Evolutionary conservation across 2,797 vertebrate species (phyloP).

Genomic region (Lepidocolaptes lacrymiger): DNA sequence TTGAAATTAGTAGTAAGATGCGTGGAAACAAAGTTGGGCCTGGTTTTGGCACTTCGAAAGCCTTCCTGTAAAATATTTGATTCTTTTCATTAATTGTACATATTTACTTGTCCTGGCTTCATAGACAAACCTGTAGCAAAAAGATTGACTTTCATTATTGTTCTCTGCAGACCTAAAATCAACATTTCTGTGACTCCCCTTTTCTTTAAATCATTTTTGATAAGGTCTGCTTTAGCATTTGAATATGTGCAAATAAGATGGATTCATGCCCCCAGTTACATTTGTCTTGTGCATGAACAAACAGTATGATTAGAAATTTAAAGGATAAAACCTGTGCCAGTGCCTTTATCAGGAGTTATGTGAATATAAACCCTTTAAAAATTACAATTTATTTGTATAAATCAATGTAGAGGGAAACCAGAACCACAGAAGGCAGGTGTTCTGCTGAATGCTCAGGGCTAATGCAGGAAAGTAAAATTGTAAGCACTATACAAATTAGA

Average conservation of each 20-base stretch:
- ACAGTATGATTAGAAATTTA: slow-evolving; percentile 21
- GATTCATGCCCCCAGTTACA: slow-evolving; percentile 28
- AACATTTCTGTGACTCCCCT: neutral
- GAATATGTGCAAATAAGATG: slow-evolving; percentile 25
- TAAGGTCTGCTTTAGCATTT: slow-evolving; percentile 8
- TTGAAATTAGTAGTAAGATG: neutral
- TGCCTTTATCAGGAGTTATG: neutral
- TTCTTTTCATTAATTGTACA: neutral
- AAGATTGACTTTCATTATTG: neutral
- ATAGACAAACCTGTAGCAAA: neutral
- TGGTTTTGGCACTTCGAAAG: neutral
- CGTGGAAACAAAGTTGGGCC: neutral
- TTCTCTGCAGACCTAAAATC: neutral
- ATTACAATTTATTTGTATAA: neutral
- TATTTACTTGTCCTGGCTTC: neutral
- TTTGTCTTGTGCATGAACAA: neutral
- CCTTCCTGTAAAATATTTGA: neutral
- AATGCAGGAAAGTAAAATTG: neutral
- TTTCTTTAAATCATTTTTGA: neutral
- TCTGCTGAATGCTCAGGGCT: neutral
- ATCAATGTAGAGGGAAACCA: neutral
- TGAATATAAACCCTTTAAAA: neutral
- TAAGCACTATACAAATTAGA: neutral
- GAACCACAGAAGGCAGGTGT: neutral
- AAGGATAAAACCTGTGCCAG: neutral